Evolutionary conservation across 2,888 invertebrate species (phyloP).

Genomic region (Scaptomyza tumidula): DNA sequence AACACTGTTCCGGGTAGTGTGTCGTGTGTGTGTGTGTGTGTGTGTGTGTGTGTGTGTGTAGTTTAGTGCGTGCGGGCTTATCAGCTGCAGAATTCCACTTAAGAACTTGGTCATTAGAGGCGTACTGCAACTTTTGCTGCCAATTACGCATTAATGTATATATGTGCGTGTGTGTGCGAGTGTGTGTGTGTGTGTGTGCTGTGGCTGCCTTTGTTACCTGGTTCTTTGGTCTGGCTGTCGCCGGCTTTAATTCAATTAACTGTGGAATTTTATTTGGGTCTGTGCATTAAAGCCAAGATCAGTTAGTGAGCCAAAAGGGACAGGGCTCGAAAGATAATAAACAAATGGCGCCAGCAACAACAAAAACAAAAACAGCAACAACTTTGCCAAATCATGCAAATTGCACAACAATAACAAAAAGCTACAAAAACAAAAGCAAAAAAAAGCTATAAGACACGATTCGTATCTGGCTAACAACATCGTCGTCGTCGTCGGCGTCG

Average conservation of each 20-base stretch:
- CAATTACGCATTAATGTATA: constrained; percentile 49
- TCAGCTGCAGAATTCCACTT: constrained; percentile 69
- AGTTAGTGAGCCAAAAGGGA: constrained; percentile 27
- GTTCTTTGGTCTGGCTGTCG: constrained; percentile 30
- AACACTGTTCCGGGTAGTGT: constrained; percentile 17
- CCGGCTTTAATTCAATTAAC: constrained; percentile 74
- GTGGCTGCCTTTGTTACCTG: constrained; percentile 2
- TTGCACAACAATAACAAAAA: constrained; percentile 55
- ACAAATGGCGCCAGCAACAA: constrained; percentile 72
- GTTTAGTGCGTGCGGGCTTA: constrained; percentile 60
- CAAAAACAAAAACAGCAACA: constrained; percentile 13
- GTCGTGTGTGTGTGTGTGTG: neutral
- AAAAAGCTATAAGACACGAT: constrained; percentile 52
- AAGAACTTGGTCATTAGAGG: constrained; percentile 56
- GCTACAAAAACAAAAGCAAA: constrained; percentile 12
- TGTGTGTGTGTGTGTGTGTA: neutral
- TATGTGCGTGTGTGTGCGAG: constrained; percentile 7
- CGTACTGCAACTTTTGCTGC: constrained; percentile 44
- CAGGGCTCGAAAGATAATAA: constrained; percentile 52
- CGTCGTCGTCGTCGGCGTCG: constrained; percentile 2
- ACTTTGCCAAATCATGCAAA: constrained; percentile 74
- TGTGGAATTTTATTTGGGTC: constrained; percentile 56
- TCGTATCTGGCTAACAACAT: constrained; percentile 50
- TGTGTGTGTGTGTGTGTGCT: neutral
- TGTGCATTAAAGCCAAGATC: constrained; percentile 60